Evolutionary conservation across 2,113 vertebrate species (phyloP).

Genomic region (Cromileptes altivelis): DNA sequence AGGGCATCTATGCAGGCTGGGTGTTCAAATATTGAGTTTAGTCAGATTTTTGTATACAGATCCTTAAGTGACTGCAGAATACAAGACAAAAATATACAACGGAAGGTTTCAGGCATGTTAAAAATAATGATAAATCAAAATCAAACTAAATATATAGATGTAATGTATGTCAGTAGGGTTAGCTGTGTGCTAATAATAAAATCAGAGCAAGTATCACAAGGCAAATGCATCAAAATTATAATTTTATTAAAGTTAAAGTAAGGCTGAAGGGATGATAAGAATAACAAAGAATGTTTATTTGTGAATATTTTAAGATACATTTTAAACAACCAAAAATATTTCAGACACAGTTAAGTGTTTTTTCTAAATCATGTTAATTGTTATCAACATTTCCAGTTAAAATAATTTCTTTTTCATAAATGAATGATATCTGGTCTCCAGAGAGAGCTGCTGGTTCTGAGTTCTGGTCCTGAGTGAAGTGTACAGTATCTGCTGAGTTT

Average conservation of each 20-base stretch:
- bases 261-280: not conserved
- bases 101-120: not conserved
- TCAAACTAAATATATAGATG: not conserved
- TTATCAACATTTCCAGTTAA: not conserved
- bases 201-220: not conserved
- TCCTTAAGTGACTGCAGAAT: not conserved
- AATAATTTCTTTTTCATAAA: not conserved
- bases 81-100: not conserved
- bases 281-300: not conserved
- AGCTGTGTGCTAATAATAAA: not conserved
- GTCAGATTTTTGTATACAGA: not conserved
- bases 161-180: not conserved
- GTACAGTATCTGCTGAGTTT: conserved; percentile 64
- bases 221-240: not conserved
- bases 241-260: not conserved
- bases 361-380: not conserved
- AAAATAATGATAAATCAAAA: not conserved
- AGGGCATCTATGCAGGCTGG: not conserved
- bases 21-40: not conserved
- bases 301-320: not conserved
- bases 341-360: not conserved
- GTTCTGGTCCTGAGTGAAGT: conserved; percentile 3
- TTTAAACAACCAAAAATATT: not conserved
- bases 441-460: conserved; percentile 1
- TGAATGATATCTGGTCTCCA: not conserved